These are phyloP conservation scores for Trachelus iudaicus DNA, from an alignment of 2,888 invertebrate species.

Conservation along the genomic window DNA sequence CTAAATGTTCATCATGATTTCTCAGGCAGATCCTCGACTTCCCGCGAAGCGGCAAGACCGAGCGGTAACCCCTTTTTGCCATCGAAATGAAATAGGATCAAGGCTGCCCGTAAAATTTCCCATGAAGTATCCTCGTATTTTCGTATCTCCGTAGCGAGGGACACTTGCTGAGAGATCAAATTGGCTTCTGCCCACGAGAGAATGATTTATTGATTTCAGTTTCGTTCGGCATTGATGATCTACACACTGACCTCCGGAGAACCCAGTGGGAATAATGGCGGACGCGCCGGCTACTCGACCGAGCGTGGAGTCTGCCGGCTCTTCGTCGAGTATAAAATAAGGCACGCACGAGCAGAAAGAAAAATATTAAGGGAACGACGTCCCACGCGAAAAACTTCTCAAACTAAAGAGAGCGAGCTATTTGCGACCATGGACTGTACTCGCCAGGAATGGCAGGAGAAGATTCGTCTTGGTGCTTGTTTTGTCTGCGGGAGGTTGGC, in stretches of 20 bases:
- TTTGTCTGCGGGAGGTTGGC: slow-evolving; percentile 41
- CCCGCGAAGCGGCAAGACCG: background rate
- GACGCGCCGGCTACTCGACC: background rate
- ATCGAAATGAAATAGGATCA: background rate
- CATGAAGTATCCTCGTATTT: background rate
- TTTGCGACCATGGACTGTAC: slow-evolving; percentile 30
- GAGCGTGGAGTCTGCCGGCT: background rate
- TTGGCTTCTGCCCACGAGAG: background rate
- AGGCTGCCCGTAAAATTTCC: background rate
- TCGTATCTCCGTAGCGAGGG: background rate
- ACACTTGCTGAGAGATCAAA: background rate
- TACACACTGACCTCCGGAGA: background rate
- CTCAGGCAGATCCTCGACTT: background rate
- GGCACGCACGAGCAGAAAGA: background rate
- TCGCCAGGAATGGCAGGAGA: slow-evolving; percentile 25
- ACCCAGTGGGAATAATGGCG: background rate
- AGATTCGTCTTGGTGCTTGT: slow-evolving; percentile 41
- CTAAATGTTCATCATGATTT: slow-evolving; percentile 5
- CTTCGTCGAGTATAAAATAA: background rate
- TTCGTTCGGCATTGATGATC: background rate
- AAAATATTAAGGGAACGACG: background rate
- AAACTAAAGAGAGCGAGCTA: background rate
- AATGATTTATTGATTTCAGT: background rate
- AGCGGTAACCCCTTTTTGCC: background rate
- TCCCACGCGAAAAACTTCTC: background rate